Evolutionary conservation across 2,797 vertebrate species (phyloP).

Genomic region (Chaetodon trifasciatus): DNA sequence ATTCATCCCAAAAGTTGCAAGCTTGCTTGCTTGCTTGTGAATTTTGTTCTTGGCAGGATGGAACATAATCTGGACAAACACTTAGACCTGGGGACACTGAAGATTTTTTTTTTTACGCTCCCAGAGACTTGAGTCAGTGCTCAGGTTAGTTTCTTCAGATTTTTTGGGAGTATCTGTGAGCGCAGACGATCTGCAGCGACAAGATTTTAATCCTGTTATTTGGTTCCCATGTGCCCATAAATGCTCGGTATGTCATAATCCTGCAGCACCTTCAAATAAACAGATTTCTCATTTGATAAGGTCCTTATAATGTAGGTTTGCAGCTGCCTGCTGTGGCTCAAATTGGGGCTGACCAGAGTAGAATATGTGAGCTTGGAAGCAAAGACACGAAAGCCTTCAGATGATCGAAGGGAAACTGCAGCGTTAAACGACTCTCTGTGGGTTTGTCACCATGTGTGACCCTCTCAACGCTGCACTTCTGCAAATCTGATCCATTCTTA

Average conservation of each 20-base stretch:
- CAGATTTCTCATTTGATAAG: slow-evolving; percentile 17
- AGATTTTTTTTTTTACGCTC: neutral
- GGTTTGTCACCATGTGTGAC: slow-evolving; percentile 1
- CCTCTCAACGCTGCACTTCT: neutral
- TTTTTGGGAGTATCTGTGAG: too few species aligned
- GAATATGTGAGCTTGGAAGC: slow-evolving; percentile 4
- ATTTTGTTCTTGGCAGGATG: slow-evolving; percentile 62
- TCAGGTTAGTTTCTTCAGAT: neutral
- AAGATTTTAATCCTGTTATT: slow-evolving; percentile 8
- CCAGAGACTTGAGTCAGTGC: neutral
- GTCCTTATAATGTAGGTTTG: slow-evolving; percentile 11
- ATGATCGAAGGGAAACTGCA: neutral
- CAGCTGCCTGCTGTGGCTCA: slow-evolving; percentile 4
- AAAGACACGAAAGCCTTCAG: slow-evolving; percentile 7
- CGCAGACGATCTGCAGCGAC: neutral
- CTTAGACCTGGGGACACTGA: neutral
- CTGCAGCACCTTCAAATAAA: slow-evolving; percentile 23
- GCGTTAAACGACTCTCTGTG: too few species aligned
- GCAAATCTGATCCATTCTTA: neutral
- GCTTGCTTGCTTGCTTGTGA: slow-evolving; percentile 57
- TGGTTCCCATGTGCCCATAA: neutral
- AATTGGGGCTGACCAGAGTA: slow-evolving; percentile 1
- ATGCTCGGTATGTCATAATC: neutral
- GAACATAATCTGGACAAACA: slow-evolving; percentile 56
- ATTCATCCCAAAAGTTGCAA: slow-evolving; percentile 68